These are phyloP conservation scores for Hemiscyllium ocellatum DNA, from an alignment of 2,113 vertebrate genomes.

Conservation along the genomic window DNA sequence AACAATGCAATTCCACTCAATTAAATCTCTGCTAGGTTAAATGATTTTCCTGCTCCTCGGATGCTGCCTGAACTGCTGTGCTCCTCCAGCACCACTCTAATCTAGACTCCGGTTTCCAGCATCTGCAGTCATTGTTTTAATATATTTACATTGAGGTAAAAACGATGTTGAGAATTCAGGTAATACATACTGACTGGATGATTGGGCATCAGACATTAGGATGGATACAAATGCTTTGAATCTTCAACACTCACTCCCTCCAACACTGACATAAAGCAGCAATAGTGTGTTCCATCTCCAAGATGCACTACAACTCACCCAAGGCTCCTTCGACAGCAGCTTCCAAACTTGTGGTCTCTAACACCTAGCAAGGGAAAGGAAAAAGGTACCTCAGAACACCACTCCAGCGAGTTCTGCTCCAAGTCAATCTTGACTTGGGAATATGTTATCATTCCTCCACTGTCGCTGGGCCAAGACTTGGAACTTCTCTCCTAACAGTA, in stretches of 20 bases:
- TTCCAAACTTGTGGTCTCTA: too few relatives aligned
- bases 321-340: not conserved
- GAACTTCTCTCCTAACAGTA: not conserved
- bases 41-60: too few relatives aligned
- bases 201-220: not conserved
- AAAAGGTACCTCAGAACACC: not conserved
- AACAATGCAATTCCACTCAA: not conserved
- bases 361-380: not conserved
- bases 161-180: not conserved
- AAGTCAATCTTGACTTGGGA: not conserved
- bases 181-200: not conserved
- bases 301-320: not conserved
- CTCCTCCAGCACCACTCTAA: too few relatives aligned
- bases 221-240: not conserved
- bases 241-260: too few relatives aligned
- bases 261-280: too few relatives aligned
- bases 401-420: not conserved
- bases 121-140: too few relatives aligned
- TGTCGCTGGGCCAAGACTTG: not conserved
- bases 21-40: not conserved
- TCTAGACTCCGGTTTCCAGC: too few relatives aligned
- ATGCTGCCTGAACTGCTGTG: too few relatives aligned
- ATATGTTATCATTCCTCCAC: not conserved
- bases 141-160: too few relatives aligned
- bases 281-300: too few relatives aligned